Evolutionary conservation across 1,140 invertebrate species (phyloP).

Genomic region (Bombus impatiens): DNA sequence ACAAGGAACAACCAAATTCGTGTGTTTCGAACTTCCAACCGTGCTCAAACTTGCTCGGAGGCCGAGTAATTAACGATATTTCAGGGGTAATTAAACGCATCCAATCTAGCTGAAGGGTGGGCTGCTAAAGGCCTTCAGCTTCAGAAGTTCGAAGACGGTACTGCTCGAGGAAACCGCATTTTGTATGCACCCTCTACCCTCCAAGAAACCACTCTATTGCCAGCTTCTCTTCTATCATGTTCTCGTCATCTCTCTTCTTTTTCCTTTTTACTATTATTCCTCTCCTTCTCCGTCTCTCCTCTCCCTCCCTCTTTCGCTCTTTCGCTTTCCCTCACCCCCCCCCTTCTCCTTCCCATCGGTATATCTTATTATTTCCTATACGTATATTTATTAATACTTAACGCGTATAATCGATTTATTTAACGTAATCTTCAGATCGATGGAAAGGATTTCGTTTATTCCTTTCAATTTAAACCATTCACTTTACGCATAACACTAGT

Average conservation of each 20-base stretch:
- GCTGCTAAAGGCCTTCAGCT: conserved; percentile 68
- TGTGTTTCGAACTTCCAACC: conserved; percentile 41
- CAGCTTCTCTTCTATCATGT: conserved; percentile 44
- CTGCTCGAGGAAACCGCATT: conserved; percentile 73
- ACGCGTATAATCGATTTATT: too few relatives aligned
- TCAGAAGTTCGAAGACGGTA: conserved; percentile 69
- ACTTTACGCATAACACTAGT: neutral
- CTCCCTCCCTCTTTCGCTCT: neutral
- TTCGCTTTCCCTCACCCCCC: neutral
- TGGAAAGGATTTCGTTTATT: neutral
- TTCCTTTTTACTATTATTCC: neutral
- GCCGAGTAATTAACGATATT: conserved; percentile 81
- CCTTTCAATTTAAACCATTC: neutral
- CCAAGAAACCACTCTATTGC: conserved; percentile 52
- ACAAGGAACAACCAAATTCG: conserved; percentile 43
- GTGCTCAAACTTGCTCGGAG: conserved; percentile 38
- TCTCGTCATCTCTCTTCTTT: conserved; percentile 47
- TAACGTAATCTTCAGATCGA: too few relatives aligned
- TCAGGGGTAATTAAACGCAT: conserved; percentile 81
- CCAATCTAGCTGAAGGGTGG: conserved; percentile 75
- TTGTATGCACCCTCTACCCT: conserved; percentile 67
- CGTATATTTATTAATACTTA: too few relatives aligned
- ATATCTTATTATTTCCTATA: too few relatives aligned
- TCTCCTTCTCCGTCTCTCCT: neutral
- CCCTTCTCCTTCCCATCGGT: too few relatives aligned